Percentiles rank a stretch among this genome's conserved stretches.
Evolutionary conservation across 2,797 vertebrate species (phyloP).

Genomic region (Syngnathus rostellatus): DNA sequence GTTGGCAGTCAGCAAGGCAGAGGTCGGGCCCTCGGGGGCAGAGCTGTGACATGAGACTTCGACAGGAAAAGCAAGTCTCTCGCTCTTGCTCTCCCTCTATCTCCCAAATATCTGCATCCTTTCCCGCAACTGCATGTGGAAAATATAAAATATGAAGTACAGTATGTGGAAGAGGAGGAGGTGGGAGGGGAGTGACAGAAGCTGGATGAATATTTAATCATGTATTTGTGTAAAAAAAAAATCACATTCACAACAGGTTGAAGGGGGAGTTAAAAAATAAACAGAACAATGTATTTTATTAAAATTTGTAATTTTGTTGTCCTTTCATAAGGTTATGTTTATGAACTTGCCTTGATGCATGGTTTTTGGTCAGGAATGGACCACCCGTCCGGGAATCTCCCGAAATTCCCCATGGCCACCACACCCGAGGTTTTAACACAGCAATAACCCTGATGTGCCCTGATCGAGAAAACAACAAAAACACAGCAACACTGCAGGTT

Average conservation of each 20-base stretch:
- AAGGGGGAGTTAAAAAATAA: not conserved
- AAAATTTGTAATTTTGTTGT: too few species aligned
- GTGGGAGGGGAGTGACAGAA: conserved; percentile 8
- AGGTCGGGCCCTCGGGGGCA: conserved; percentile 45
- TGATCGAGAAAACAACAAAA: not conserved
- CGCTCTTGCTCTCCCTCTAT: conserved; percentile 21
- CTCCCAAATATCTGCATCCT: conserved; percentile 27
- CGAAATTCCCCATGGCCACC: too few species aligned
- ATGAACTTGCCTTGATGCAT: too few species aligned
- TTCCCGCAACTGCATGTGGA: conserved; percentile 3
- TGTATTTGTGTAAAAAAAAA: not conserved
- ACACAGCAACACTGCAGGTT: not conserved
- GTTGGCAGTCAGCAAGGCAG: conserved; percentile 35
- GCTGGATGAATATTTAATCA: not conserved
- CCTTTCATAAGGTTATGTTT: too few species aligned
- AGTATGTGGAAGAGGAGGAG: not conserved
- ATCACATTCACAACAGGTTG: not conserved
- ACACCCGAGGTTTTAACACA: too few species aligned
- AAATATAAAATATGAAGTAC: not conserved
- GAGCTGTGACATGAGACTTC: conserved; percentile 42
- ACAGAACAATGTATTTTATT: too few species aligned
- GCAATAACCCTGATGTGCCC: not conserved
- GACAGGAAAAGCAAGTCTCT: conserved; percentile 36
- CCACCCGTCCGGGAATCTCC: too few species aligned
- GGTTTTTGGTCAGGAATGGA: too few species aligned